Evolutionary conservation across 2,888 invertebrate species (phyloP), one percentile per base, ranked within the genome.

Genomic region (Cosmopolites sordidus): DNA sequence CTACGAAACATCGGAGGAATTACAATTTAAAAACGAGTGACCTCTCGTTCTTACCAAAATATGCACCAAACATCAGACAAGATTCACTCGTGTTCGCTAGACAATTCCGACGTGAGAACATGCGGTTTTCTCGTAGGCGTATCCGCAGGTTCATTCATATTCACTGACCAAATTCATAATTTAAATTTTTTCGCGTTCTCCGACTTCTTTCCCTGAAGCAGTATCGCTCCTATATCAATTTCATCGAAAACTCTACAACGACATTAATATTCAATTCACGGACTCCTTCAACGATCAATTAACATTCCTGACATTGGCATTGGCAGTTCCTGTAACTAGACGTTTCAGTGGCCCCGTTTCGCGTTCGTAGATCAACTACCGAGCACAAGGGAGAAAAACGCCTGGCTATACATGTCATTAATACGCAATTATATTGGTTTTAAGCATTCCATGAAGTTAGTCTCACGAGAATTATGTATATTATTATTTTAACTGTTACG

Each of bases 131-230:
- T 8, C 16, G 42, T 39, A 37, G 42, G 27, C 16, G 29, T 39
- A 47, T 43, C 37, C 43, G 30, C n/a, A 8, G 40, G 33, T 12
- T 44, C 43, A 53, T 53, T 53, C 48, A 33, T 53, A 52, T 52
- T 52, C 52, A 52, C 42, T 48, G 42, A 43, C 43, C 43, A 47
- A 52, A 52, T 42, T 42, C 8, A 52, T 17, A 43, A 52, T 55
- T 55, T 44, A 55, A 51, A 55, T 55, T 44, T 55, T 48, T 43
- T 37, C 22, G 39, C 55, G 55, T 55, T 30, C 41, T 39, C 43
- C 16, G 15, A 40, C 37, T 45, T 37, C 47, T 55, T 55, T 51
- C 55, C 22, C 38, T 16, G 47, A 47, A 47, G 47, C 33, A n/a
- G 33, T 12, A 33, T 12, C 33, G 12, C 33, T 43, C 22, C 44